phyloP scores from a whole-genome alignment of 2,113 vertebrate genomes.

The Oryzias melastigma region DNA sequence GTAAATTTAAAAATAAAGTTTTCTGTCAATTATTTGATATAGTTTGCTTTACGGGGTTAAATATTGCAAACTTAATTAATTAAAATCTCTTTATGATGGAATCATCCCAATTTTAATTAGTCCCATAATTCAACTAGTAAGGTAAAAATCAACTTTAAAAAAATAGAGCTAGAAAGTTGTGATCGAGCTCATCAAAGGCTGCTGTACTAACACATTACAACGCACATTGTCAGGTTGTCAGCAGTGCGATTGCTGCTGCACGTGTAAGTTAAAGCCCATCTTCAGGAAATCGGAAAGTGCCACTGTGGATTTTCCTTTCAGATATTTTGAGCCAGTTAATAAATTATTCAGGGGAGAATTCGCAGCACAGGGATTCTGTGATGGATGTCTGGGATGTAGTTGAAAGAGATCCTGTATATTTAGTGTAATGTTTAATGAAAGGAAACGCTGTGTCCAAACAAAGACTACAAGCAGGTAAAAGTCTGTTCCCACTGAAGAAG shows the following conservation, averaged over 20 bases:
- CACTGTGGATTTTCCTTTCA: not conserved
- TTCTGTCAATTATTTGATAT: too few species aligned
- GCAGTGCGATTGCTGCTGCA: not conserved
- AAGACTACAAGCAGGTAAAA: not conserved
- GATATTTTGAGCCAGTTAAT: slow-evolving; percentile 9
- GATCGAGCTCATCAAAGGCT: not conserved
- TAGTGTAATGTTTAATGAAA: not conserved
- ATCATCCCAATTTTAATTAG: too few species aligned
- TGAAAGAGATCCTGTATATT: not conserved
- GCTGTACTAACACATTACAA: not conserved
- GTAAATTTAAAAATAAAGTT: too few species aligned
- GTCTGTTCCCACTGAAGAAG: not conserved
- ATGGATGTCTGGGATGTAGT: not conserved
- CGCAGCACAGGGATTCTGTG: not conserved
- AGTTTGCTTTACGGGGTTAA: too few species aligned
- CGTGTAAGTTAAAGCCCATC: slow-evolving; percentile 1
- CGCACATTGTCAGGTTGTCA: not conserved
- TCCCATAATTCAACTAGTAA: too few species aligned
- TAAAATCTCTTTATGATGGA: too few species aligned
- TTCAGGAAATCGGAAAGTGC: slow-evolving; percentile 1
- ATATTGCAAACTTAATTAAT: too few species aligned
- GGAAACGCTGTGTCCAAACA: not conserved
- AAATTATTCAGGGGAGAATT: slow-evolving; percentile 37
- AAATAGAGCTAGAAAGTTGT: too few species aligned
- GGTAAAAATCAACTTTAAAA: too few species aligned